These are phyloP conservation scores for Arenaria interpres DNA, from an alignment of 2,113 vertebrate species.

Conservation along the genomic window DNA sequence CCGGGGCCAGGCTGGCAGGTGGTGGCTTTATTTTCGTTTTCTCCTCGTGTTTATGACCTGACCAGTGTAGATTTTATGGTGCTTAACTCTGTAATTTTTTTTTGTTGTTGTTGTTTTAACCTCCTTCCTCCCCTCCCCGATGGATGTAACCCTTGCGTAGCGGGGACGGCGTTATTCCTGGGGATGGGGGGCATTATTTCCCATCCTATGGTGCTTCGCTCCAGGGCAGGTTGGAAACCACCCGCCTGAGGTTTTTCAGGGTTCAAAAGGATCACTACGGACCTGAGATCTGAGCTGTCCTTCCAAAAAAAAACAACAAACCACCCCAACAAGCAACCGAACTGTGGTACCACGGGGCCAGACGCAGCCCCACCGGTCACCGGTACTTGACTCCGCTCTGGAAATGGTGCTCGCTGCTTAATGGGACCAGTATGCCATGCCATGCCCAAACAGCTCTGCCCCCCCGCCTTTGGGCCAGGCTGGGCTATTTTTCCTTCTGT, in stretches of 20 bases:
- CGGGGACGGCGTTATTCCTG: neutral
- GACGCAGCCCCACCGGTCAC: neutral
- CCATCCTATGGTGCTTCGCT: slow-evolving; percentile 28
- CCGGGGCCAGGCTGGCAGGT: neutral
- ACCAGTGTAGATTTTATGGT: slow-evolving; percentile 71
- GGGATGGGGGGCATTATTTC: neutral
- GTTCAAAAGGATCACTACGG: neutral
- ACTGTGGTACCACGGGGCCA: neutral
- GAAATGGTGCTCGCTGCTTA: slow-evolving; percentile 49
- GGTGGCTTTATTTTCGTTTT: slow-evolving; percentile 27
- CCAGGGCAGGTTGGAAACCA: neutral
- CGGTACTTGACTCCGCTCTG: neutral
- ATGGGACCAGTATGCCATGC: neutral
- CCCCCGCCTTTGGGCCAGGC: too few species aligned
- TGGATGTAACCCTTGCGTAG: neutral
- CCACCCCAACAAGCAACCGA: neutral
- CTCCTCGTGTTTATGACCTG: slow-evolving; percentile 49
- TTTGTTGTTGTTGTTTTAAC: neutral
- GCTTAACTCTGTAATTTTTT: slow-evolving; percentile 54
- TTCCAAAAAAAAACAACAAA: neutral
- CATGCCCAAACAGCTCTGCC: too few species aligned
- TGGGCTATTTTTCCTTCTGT: neutral
- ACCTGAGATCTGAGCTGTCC: neutral
- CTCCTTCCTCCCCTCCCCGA: neutral
- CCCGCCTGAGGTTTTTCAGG: neutral